phyloP scores from a whole-genome alignment of 1,140 invertebrate species.

The Drosophila micromelanica region DNA sequence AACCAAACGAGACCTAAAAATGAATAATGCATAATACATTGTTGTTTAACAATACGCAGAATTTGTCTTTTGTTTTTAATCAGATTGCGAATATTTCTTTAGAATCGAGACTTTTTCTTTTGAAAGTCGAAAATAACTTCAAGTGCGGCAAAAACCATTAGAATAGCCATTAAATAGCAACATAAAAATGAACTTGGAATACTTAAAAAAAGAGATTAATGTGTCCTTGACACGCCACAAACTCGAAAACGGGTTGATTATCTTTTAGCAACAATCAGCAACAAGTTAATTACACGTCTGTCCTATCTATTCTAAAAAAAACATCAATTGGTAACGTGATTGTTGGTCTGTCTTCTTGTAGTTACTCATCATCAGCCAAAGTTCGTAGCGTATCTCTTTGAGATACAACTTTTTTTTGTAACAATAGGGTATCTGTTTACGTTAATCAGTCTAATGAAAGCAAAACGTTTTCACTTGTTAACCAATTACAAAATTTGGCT shows the following conservation, averaged over 20 bases:
- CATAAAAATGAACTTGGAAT: not conserved
- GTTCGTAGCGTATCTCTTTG: too few relatives aligned
- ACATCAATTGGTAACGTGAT: not conserved
- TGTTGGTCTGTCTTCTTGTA: not conserved
- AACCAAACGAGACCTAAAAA: not conserved
- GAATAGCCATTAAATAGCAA: not conserved
- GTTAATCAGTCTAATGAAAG: not conserved
- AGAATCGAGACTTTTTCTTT: not conserved
- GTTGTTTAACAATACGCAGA: not conserved
- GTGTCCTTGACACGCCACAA: slow-evolving; percentile 1
- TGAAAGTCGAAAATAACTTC: not conserved
- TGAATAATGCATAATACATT: not conserved
- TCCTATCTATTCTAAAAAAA: not conserved
- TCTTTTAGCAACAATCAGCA: not conserved
- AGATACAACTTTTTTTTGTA: too few relatives aligned
- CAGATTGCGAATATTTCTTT: slow-evolving; percentile 5
- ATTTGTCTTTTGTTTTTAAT: not conserved
- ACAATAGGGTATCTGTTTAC: not conserved
- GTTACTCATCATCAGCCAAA: too few relatives aligned
- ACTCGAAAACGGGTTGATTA: slow-evolving; percentile 6
- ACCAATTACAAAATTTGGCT: slow-evolving; percentile 9
- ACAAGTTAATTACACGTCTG: slow-evolving; percentile 7
- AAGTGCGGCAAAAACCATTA: not conserved
- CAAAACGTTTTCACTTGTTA: slow-evolving; percentile 6
- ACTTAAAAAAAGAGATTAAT: not conserved